Evolutionary conservation across 2,888 invertebrate genomes (phyloP).

Genomic region (Rhingia rostrata): DNA sequence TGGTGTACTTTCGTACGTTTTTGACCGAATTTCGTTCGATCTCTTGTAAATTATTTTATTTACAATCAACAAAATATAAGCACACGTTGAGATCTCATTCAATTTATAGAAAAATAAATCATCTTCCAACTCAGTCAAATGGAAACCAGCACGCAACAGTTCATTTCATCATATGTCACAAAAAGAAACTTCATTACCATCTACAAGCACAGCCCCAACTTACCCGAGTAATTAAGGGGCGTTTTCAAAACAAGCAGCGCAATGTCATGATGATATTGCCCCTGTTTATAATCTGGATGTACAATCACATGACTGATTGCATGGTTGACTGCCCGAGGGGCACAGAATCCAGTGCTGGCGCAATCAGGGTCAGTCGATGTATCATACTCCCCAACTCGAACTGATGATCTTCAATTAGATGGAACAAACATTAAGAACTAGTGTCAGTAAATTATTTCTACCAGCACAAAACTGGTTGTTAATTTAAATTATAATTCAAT

Average conservation of each 20-base stretch:
- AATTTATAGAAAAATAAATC: conserved; percentile 1
- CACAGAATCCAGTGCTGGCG: conserved; percentile 88
- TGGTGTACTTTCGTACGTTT: too few species aligned
- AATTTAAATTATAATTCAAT: conserved; percentile 45
- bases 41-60: too few species aligned
- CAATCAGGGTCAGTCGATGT: conserved; percentile 90
- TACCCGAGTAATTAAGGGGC: conserved; percentile 87
- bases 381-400: conserved; percentile 90
- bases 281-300: conserved; percentile 89
- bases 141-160: conserved; percentile 76
- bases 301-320: conserved; percentile 90
- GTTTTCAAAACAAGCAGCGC: conserved; percentile 89
- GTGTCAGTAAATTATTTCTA: conserved; percentile 6
- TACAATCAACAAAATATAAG: too few species aligned
- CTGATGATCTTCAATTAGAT: conserved; percentile 85
- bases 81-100: not conserved
- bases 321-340: conserved; percentile 87
- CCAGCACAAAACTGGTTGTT: conserved; percentile 42
- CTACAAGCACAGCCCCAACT: conserved; percentile 71
- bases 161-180: conserved; percentile 44
- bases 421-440: conserved; percentile 29
- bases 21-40: too few species aligned
- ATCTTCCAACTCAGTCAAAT: conserved; percentile 76
- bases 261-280: conserved; percentile 88
- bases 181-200: conserved; percentile 38